Evolutionary conservation across 2,888 invertebrate species (phyloP), one percentile per base, ranked within the genome.

Genomic region (Watsonalla cultraria): DNA sequence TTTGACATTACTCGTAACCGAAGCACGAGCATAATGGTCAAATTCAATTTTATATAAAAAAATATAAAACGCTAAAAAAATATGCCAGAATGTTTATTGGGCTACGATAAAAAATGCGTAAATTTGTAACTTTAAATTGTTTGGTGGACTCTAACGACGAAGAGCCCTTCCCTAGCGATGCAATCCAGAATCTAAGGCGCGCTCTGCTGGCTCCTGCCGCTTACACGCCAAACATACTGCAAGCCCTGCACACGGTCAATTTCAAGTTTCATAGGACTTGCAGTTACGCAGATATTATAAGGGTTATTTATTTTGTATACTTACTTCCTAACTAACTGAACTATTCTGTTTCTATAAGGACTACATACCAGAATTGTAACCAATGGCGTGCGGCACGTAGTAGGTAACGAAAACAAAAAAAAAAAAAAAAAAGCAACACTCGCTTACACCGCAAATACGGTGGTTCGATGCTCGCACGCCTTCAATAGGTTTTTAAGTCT

Each of bases 231-330:
- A 76, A 72, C 53, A 86, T 90, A 45, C 77, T 76, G 57, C 75
- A 83, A 65, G 78, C 86, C 33, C 67, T 90, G 53, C 75, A 80
- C 58, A 74, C 70, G 55, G 71, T 78, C 33, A 76, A 88, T 58
- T 89, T 90, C 54, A 71, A 69, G 60, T 90, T 79, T 58, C 90
- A 89, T 55, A 78, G 88, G 55, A 74, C 78, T 60, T 85, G 82
- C 68, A 89, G 90, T 57, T 77, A 65, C 57, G 70, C 72, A n/a
- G 72, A 82, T 63, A 69, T 82, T 61, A 66, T 79, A 59, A 64
- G 71, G 74, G 84, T 81, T 74, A 56, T 48, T 47, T 37, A 0
- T 37, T 7, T 37, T 37, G 7, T 37, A 37, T 37, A 37, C 37
- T 4, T 37, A 8, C 4, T 6, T 7, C 6, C 35, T 7, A 7